These are phyloP conservation scores for Oasisia sp. DNA, from an alignment of 2,888 invertebrate genomes.

Conservation along the genomic window DNA sequence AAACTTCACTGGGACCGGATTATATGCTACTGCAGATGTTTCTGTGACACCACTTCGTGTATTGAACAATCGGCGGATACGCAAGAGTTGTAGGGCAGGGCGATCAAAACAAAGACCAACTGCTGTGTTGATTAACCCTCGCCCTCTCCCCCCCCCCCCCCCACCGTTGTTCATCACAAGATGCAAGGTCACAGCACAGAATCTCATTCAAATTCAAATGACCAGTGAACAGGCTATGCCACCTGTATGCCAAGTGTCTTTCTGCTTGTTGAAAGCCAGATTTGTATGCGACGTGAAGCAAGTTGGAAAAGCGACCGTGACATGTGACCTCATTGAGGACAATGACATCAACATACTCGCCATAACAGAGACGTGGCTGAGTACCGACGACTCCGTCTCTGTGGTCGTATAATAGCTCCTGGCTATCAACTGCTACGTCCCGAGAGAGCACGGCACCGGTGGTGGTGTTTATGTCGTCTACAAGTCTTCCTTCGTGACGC, in stretches of 20 bases:
- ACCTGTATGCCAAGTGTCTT: neutral
- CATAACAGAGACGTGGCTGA: neutral
- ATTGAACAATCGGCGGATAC: too few relatives aligned
- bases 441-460: too few relatives aligned
- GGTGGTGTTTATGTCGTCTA: too few relatives aligned
- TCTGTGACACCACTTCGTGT: too few relatives aligned
- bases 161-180: neutral
- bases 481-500: too few relatives aligned
- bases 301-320: neutral
- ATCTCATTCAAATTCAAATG: neutral
- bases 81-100: neutral
- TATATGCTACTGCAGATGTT: too few relatives aligned
- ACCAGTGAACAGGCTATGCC: neutral
- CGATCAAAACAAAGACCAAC: neutral
- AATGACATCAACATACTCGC: neutral
- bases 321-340: neutral
- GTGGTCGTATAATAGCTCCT: too few relatives aligned
- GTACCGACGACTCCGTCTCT: neutral
- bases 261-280: neutral
- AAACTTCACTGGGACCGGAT: too few relatives aligned
- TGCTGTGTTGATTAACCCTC: neutral
- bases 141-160: neutral
- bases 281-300: neutral
- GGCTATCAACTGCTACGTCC: too few relatives aligned
- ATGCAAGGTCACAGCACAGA: neutral